Base-by-base conservation (phyloP, 2,888 invertebrate genomes). In the Archaeoteleia sp. region DNA sequence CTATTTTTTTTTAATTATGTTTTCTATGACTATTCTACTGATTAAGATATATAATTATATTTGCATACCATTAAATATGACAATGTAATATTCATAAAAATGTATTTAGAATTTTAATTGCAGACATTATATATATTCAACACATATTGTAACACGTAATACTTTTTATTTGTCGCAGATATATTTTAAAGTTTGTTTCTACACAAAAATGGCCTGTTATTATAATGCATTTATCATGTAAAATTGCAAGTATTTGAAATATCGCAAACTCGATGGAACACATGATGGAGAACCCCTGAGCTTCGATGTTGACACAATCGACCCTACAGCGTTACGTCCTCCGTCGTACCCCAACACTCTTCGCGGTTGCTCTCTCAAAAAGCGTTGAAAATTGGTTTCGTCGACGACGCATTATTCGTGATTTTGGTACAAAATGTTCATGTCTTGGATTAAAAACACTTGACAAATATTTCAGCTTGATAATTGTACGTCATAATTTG, bases 271-370 rank as follows among this genome's bases (percentile, higher is more conserved):
- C 49, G 54, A 55, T 55, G 48, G 40, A 57, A 51, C 46, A 42
- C 43, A 34, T 61, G 60, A 62, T 49, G 69, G 73, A 74, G 76
- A 72, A 75, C 75, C 76, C 73, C 74, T 75, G 74, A 57, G 62
- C 58, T 61, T 70, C 58, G 34, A 37, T 74, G 75, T 77, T 76
- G 74, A 76, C 74, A 75, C 68, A 76, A 77, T 77, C 76, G 77
- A 77, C 73, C 75, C 74, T 69, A 49, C 51, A 63, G 42, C 37
- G 32, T 37, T 45, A 30, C 29, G 54, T 43, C 20, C 45, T 42
- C n/a, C 6, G 51, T 45, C 57, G 20, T 55, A 65, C 57, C 45
- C 32, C n/a, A n/a, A 37, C 37, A 37, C 40, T 37, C 15, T 29
- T 29, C 29, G 29, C 8, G 29, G 29, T 29, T 29, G 29, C 29